Percentiles rank a stretch among this genome's conserved stretches.
These are phyloP conservation scores for Cygnus atratus DNA, from an alignment of 2,113 vertebrate species.

Conservation along the genomic window DNA sequence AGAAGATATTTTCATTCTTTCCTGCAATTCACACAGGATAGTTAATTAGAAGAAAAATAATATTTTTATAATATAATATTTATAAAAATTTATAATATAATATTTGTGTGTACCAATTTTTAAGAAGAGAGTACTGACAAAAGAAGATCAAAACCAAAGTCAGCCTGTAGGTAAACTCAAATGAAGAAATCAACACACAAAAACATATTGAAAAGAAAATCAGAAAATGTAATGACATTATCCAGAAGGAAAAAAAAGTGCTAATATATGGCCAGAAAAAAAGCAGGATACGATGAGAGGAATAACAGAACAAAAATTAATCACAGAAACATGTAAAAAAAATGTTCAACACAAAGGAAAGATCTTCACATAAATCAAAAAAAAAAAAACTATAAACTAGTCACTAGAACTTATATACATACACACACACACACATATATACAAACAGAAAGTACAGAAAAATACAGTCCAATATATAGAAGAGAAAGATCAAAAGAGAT, in stretches of 20 bases:
- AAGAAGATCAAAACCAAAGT: not conserved
- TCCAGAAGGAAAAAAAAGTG: not conserved
- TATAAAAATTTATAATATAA: no score
- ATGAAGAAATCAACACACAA: not conserved
- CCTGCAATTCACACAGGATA: not conserved
- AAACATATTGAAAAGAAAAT: not conserved
- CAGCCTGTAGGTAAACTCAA: not conserved
- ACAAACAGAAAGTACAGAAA: not conserved
- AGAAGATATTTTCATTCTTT: not conserved
- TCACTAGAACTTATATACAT: not conserved
- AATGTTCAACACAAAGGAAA: not conserved
- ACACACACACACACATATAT: not conserved
- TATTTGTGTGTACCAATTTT: not conserved
- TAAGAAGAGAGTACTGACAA: not conserved
- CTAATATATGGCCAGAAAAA: not conserved
- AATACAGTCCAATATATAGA: constrained; percentile 16
- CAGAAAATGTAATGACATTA: not conserved
- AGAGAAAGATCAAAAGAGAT: constrained; percentile 23
- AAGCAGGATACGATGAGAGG: not conserved
- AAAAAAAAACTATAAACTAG: not conserved
- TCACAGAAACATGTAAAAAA: not conserved
- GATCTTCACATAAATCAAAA: not conserved
- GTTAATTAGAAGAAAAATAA: not conserved
- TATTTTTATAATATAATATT: no score
- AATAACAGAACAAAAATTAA: not conserved